Conservation (phyloP, 2,888 invertebrate genomes). For the Periphyllus acericola region DNA sequence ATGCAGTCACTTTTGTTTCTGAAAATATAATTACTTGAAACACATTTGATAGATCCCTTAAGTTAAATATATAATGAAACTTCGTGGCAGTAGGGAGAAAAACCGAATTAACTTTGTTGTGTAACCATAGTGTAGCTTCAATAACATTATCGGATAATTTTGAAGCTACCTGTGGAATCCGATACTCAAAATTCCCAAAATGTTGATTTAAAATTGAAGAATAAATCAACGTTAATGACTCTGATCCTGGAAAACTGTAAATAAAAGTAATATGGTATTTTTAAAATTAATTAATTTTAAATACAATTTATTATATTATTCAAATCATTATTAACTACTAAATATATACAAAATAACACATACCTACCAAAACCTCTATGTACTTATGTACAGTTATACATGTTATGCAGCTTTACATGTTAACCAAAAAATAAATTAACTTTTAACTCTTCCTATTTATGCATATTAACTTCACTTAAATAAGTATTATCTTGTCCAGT, state of each 20-base stretch:
- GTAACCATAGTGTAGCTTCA: slow-evolving; percentile 83
- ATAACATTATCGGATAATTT: slow-evolving; percentile 80
- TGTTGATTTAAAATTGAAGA: slow-evolving; percentile 88
- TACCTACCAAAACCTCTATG: too few relatives aligned
- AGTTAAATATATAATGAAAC: slow-evolving; percentile 96
- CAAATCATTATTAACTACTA: too few relatives aligned
- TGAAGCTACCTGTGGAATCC: slow-evolving; percentile 77
- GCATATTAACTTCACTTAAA: too few relatives aligned
- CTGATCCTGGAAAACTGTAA: slow-evolving; percentile 77
- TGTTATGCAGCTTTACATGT: too few relatives aligned
- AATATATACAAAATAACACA: too few relatives aligned
- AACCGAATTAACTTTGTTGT: slow-evolving; percentile 85
- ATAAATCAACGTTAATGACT: slow-evolving; percentile 89
- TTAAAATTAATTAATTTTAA: not conserved
- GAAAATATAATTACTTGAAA: slow-evolving; percentile 77
- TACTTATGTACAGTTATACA: too few relatives aligned
- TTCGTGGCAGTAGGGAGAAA: slow-evolving; percentile 96
- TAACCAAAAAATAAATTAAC: too few relatives aligned
- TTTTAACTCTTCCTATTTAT: too few relatives aligned
- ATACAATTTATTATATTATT: too few relatives aligned
- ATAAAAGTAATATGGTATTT: not conserved
- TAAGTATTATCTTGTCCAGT: too few relatives aligned
- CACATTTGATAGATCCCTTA: slow-evolving; percentile 92
- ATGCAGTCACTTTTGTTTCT: not conserved
- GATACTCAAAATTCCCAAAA: slow-evolving; percentile 82